These are phyloP conservation scores for Allacma fusca DNA, from an alignment of 2,888 invertebrate species.

Conservation along the genomic window DNA sequence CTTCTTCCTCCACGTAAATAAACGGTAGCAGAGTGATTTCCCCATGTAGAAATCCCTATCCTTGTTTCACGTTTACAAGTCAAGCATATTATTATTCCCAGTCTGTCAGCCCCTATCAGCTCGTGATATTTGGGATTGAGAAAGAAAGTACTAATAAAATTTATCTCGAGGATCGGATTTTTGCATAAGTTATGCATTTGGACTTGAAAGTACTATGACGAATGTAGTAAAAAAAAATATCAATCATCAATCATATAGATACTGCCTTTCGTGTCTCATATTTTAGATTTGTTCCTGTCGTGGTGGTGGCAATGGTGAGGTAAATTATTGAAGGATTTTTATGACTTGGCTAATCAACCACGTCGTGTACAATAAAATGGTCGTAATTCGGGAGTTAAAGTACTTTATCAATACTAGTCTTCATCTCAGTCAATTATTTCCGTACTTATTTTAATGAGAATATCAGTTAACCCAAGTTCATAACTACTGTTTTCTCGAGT, in stretches of 20 bases:
- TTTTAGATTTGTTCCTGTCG: no score
- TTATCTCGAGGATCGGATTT: neutral
- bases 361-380: neutral
- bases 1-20: neutral
- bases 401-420: neutral
- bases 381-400: slow-evolving; percentile 5
- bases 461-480: neutral
- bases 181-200: no score
- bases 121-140: neutral
- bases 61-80: neutral
- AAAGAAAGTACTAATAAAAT: slow-evolving; percentile 16
- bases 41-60: neutral
- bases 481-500: slow-evolving; percentile 20
- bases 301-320: no score
- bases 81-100: neutral
- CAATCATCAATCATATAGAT: no score
- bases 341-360: neutral
- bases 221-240: no score
- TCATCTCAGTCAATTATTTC: neutral
- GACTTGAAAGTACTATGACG: no score
- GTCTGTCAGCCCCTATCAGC: neutral
- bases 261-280: no score
- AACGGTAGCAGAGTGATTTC: neutral
- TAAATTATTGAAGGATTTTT: neutral
- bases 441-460: neutral